Base-by-base conservation (phyloP, 2,113 vertebrate species). In the Channa argus region DNA sequence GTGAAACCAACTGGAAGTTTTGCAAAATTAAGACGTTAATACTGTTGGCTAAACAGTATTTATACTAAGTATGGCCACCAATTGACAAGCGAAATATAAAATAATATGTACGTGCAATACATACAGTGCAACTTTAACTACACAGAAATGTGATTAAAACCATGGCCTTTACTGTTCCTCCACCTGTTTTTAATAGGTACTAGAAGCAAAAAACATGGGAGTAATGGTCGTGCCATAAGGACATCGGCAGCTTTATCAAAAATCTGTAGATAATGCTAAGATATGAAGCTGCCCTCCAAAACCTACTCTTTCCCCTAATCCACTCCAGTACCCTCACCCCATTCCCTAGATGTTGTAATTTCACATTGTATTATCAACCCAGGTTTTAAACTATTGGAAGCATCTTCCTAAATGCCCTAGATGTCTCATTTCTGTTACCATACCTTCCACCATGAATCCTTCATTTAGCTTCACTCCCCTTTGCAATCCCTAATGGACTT, bases 401-500 rank as follows among this genome's bases (percentile, higher is more conserved):
- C 91, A 71, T 90, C 76, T 77, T 83, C 70, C 76, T 84, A 85
- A 88, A 86, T 73, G 86, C 90, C 87, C 86, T 83, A 85, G 83
- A 85, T 88, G 82, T 89, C 63, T 77, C 81, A 83, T 88, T 73
- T 79, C 84, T 87, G 82, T 92, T 89, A 85, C 80, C 64, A 74
- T 71, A 82, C 72, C 88, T 83, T 76, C 76, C 74, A 86, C 84
- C 82, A 82, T 58, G 74, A 81, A 87, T 80, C 82, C 86, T 92
- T 94, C 92, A 89, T 92, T 94, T 93, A 89, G 80, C 86, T 71
- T 33, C 52, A 82, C 79, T 87, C 75, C 72, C 85, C 82, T 93
- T 92, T 92, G 84, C 89, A 88, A 85, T 79, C 91, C 87, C 86
- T 94, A 95, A 95, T 95, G 93, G 93, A 93, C 90, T 87, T 92